phyloP scores from a whole-genome alignment of 1,140 invertebrate species.

The Nasonia longicornis region DNA sequence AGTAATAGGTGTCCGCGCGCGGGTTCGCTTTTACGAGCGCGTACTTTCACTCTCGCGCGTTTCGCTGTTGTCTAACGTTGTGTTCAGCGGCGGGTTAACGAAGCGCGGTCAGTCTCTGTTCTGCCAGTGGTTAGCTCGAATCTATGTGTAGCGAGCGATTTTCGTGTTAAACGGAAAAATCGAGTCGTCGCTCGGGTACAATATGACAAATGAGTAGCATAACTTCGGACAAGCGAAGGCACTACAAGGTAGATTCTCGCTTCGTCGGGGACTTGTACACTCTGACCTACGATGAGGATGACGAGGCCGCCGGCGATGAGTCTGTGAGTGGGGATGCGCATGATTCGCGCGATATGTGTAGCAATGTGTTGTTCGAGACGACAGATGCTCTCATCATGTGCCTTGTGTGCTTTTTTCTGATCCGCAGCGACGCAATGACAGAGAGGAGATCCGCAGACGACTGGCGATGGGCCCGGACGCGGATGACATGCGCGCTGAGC shows the following conservation, averaged over 20 bases:
- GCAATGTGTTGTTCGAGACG: slow-evolving; percentile 28
- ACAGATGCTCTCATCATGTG: slow-evolving; percentile 8
- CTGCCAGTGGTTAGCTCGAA: neutral
- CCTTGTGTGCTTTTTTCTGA: slow-evolving; percentile 23
- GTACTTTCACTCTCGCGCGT: slow-evolving; percentile 1
- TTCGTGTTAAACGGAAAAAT: no score
- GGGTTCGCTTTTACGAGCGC: neutral
- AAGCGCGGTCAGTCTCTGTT: neutral
- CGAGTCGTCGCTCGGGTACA: no score
- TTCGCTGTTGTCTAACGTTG: neutral
- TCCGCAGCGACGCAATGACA: slow-evolving; percentile 84
- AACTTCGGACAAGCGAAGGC: slow-evolving; percentile 67
- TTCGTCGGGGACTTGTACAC: slow-evolving; percentile 87
- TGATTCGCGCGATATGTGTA: neutral
- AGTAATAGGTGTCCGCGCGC: neutral
- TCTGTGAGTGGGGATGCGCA: slow-evolving; percentile 25
- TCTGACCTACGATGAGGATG: slow-evolving; percentile 79
- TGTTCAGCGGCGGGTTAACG: neutral
- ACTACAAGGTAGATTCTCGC: slow-evolving; percentile 88
- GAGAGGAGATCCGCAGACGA: slow-evolving; percentile 90
- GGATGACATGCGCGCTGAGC: slow-evolving; percentile 77
- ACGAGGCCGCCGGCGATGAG: slow-evolving; percentile 18
- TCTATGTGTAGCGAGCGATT: no score
- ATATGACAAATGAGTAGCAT: slow-evolving; percentile 60
- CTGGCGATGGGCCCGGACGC: slow-evolving; percentile 88